Evolutionary conservation across 2,113 vertebrate genomes (phyloP).

Genomic region (Amazona vittata): DNA sequence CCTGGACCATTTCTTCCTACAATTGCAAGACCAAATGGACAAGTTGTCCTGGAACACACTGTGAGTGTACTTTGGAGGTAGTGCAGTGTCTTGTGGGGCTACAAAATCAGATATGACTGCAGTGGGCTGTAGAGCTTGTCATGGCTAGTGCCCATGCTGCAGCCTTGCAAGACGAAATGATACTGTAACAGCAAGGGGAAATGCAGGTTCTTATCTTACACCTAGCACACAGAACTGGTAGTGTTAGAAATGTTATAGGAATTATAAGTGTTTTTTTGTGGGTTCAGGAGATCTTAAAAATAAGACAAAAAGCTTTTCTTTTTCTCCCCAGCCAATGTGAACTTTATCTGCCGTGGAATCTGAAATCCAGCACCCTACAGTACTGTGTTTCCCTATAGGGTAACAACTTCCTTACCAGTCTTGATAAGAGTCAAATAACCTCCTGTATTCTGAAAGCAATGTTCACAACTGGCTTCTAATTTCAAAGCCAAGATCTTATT

Average conservation of each 20-base stretch:
- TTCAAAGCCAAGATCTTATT: constrained; percentile 8
- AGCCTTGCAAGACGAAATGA: not conserved
- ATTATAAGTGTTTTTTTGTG: not conserved
- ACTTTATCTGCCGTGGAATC: not conserved
- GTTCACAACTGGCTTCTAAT: not conserved
- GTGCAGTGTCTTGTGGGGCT: not conserved
- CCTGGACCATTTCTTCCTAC: not conserved
- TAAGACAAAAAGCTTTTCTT: not conserved
- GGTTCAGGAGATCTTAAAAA: not conserved
- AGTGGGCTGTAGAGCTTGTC: not conserved
- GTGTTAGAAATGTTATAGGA: not conserved
- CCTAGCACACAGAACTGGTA: not conserved
- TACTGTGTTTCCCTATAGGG: not conserved
- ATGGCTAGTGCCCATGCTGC: not conserved
- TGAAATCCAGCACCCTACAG: not conserved
- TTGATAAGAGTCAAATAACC: constrained; percentile 9
- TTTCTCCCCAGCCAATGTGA: not conserved
- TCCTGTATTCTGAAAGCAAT: constrained; percentile 1
- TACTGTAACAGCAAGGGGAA: not conserved
- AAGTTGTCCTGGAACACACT: not conserved
- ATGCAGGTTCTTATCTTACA: not conserved
- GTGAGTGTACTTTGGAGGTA: not conserved
- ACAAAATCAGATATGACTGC: not conserved
- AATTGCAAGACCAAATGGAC: not conserved
- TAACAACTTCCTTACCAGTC: constrained; percentile 19